phyloP scores from a whole-genome alignment of 2,888 invertebrate species.

The Bursaphelenchus okinawaensis region DNA sequence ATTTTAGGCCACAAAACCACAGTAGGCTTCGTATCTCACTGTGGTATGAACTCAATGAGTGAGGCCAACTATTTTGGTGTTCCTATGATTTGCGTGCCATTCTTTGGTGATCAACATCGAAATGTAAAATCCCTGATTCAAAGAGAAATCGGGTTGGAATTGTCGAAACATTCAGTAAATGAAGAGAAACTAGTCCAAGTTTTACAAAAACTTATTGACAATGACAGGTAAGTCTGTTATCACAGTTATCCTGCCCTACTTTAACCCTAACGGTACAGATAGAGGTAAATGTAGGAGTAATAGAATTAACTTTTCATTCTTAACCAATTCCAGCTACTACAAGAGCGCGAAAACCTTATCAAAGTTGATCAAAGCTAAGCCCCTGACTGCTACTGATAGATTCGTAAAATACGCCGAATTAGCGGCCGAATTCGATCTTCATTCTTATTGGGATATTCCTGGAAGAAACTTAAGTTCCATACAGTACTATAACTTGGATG shows the following conservation, averaged over 20 bases:
- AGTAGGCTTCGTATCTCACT: constrained; percentile 6
- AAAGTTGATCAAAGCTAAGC: background rate
- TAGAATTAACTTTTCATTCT: background rate
- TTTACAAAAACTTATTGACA: constrained; percentile 1
- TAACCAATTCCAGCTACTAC: constrained; percentile 5
- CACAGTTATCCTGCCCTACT: background rate
- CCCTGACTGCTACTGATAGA: background rate
- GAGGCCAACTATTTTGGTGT: constrained; percentile 6
- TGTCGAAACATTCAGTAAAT: background rate
- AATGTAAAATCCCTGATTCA: background rate
- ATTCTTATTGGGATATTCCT: background rate
- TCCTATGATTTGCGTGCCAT: constrained; percentile 1
- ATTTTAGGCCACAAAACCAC: background rate
- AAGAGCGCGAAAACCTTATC: background rate
- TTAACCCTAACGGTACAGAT: background rate
- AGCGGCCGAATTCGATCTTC: background rate
- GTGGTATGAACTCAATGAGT: constrained; percentile 6
- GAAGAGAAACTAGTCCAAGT: background rate
- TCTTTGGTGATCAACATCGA: background rate
- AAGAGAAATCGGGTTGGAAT: background rate
- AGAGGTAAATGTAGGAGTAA: too few relatives aligned
- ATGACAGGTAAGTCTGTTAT: background rate
- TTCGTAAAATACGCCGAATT: background rate
- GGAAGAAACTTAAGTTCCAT: background rate
- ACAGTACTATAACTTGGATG: background rate